Evolutionary conservation across 2,113 vertebrate genomes (phyloP), one percentile per base, ranked within the genome.

Genomic region (Cryptotis parvus): DNA sequence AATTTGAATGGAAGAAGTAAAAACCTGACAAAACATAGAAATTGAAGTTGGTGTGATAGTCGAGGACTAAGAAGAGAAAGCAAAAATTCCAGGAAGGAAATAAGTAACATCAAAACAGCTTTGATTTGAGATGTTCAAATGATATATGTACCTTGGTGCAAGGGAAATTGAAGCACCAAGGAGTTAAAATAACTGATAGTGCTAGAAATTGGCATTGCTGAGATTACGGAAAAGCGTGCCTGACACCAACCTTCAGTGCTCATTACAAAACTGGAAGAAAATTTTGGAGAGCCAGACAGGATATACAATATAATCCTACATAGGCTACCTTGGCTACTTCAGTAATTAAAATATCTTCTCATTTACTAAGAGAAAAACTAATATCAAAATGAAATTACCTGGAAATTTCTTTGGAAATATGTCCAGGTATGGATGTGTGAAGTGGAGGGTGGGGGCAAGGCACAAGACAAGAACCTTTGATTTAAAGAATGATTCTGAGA

Each of bases 121-220:
- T 91, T 79, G 33, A 68, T 73, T 66, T 84, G 58, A n/a, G 78
- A 87, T 16, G 14, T 55, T 94, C 68, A 77, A 75, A 70, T 84
- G 31, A 49, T 75, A 45, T 87, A 37, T 90, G 43, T 72, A 77
- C 65, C 86, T 49, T 94, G n/a, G n/a, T n/a, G n/a, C n/a, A n/a
- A n/a, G n/a, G 26, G 80, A 70, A 82, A 49, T 35, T 58, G 70
- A 96, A 91, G n/a, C 68, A 66, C 87, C 74, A 55, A 91, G 55
- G 65, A 92, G 26, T 70, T 89, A 77, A 89, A 91, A 55, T 81
- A 78, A 76, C 84, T 84, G 52, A 45, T 1, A 77, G 65, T 58
- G 10, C 63, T 70, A 89, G 55, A 63, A 33, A 77, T 16, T 84
- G 84, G 55, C 37, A 84, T 77, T 22, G 22, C 33, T 94, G 31